Evolutionary conservation across 2,113 vertebrate species (phyloP).

Genomic region (Pterocles gutturalis): DNA sequence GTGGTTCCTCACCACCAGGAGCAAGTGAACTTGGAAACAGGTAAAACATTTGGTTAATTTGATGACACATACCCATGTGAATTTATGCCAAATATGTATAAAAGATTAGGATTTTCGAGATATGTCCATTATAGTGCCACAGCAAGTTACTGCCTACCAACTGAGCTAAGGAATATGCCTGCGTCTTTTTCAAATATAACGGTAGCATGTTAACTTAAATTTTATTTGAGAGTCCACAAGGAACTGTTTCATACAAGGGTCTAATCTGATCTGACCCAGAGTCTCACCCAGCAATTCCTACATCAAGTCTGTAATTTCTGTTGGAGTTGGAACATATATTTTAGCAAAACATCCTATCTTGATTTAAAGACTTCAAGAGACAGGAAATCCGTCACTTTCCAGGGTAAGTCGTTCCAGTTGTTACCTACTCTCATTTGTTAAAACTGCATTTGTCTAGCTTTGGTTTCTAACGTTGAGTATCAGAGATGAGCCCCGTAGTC

Average conservation of each 20-base stretch:
- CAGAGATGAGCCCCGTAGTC: background rate
- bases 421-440: slow-evolving; percentile 27
- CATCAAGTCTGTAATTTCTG: background rate
- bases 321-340: background rate
- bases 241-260: background rate
- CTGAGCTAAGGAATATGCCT: background rate
- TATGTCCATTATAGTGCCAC: background rate
- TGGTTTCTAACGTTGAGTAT: background rate
- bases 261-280: background rate
- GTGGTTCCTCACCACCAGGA: background rate
- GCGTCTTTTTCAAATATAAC: background rate
- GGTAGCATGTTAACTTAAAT: background rate
- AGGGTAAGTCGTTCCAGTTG: background rate
- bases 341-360: slow-evolving; percentile 23
- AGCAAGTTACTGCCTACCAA: background rate
- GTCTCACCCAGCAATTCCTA: background rate
- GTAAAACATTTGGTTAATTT: background rate
- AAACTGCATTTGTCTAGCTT: slow-evolving; percentile 8
- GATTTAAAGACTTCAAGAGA: slow-evolving; percentile 24
- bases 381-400: slow-evolving; percentile 38
- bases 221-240: background rate
- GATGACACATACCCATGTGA: background rate
- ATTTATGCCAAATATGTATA: background rate
- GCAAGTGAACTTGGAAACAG: background rate
- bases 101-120: background rate